Evolutionary conservation across 1,140 invertebrate species (phyloP).

Genomic region (Elymnias hypermnestra): DNA sequence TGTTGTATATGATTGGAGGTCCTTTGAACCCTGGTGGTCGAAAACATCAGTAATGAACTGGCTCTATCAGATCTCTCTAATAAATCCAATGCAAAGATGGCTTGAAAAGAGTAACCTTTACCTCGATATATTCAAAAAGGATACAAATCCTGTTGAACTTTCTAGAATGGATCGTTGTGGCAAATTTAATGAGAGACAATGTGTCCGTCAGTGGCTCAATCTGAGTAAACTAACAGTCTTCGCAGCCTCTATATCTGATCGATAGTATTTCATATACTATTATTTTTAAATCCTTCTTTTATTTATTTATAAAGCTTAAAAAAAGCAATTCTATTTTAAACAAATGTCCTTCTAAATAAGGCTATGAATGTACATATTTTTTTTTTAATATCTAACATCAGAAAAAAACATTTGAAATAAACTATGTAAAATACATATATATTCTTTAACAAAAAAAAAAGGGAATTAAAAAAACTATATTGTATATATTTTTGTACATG

Average conservation of each 20-base stretch:
- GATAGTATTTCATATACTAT: too few relatives aligned
- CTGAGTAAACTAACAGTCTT: slow-evolving; percentile 45
- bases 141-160: neutral
- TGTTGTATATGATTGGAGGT: slow-evolving; percentile 34
- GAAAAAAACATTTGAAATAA: too few relatives aligned
- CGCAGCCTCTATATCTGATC: slow-evolving; percentile 41
- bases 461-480: too few relatives aligned
- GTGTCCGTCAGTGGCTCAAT: slow-evolving; percentile 45
- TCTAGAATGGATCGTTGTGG: slow-evolving; percentile 9
- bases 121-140: slow-evolving; percentile 29
- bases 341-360: too few relatives aligned
- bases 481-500: slow-evolving; percentile 21
- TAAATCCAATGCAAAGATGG: slow-evolving; percentile 58
- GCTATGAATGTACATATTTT: too few relatives aligned
- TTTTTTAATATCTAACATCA: too few relatives aligned
- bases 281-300: too few relatives aligned
- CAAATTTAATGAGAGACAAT: slow-evolving; percentile 14
- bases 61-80: slow-evolving; percentile 57
- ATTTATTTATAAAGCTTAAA: too few relatives aligned
- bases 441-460: too few relatives aligned
- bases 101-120: slow-evolving; percentile 45
- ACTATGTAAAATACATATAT: too few relatives aligned
- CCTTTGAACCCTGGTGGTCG: slow-evolving; percentile 52
- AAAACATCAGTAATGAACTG: slow-evolving; percentile 48
- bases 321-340: too few relatives aligned